phyloP scores from a whole-genome alignment of 2,113 vertebrate species.

The Vulpes ferrilata region DNA sequence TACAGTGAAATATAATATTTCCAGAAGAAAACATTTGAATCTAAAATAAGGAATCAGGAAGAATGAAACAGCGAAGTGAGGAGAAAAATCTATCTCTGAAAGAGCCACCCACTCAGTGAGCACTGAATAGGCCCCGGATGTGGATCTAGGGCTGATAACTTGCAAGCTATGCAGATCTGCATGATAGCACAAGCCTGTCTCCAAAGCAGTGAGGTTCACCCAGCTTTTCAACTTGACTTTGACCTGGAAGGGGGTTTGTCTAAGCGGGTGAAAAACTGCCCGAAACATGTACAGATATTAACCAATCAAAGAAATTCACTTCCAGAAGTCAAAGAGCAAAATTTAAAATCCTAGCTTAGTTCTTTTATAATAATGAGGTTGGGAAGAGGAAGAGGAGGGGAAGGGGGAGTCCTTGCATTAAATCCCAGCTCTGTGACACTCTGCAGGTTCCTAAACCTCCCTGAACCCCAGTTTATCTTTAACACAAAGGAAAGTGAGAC shows the following conservation, averaged over 20 bases:
- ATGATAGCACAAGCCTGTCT: not conserved
- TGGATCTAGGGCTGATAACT: not conserved
- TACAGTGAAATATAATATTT: conserved; percentile 50
- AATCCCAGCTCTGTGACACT: not conserved
- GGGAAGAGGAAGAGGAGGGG: not conserved
- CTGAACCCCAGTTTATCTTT: not conserved
- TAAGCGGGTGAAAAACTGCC: not conserved
- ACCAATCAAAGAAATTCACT: not conserved
- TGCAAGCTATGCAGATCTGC: not conserved
- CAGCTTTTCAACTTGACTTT: not conserved
- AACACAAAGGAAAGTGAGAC: not conserved
- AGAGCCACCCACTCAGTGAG: not conserved
- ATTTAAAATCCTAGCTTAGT: not conserved
- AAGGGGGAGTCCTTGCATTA: not conserved
- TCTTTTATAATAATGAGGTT: not conserved
- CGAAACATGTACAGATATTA: not conserved
- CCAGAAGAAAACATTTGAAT: conserved; percentile 27
- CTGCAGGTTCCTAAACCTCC: not conserved
- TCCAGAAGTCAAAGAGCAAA: not conserved
- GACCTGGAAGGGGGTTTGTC: not conserved
- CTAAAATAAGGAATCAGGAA: conserved; percentile 66
- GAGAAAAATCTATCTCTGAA: conserved; percentile 43
- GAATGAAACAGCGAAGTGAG: conserved; percentile 17
- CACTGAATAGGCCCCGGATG: not conserved
- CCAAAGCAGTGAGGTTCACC: not conserved